phyloP scores from a whole-genome alignment of 2,888 invertebrate genomes.

The Tetanocera ferruginea region DNA sequence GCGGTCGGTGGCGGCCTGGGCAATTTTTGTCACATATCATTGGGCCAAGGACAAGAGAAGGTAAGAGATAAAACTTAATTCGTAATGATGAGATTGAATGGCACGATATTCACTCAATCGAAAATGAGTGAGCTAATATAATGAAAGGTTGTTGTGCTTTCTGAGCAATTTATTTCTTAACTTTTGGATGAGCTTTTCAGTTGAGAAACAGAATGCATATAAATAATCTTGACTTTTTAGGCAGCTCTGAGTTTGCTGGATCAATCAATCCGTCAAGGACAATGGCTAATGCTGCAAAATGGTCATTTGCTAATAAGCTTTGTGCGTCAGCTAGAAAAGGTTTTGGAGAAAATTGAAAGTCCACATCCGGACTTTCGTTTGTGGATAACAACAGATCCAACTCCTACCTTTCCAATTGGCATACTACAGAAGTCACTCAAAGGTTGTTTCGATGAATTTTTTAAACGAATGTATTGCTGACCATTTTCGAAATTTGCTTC shows the following conservation, averaged over 20 bases:
- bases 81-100: not conserved
- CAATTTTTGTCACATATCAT: slow-evolving; percentile 88
- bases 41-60: slow-evolving; percentile 94
- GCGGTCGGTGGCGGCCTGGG: slow-evolving; percentile 78
- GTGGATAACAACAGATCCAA: slow-evolving; percentile 94
- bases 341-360: slow-evolving; percentile 81
- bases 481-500: not conserved
- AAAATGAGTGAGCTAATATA: not conserved
- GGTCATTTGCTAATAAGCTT: slow-evolving; percentile 88
- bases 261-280: slow-evolving; percentile 80
- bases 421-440: slow-evolving; percentile 88
- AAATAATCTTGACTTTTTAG: slow-evolving; percentile 66
- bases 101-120: not conserved
- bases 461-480: not conserved
- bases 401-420: slow-evolving; percentile 88
- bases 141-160: no score
- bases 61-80: slow-evolving; percentile 69
- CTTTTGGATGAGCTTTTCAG: not conserved
- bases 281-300: slow-evolving; percentile 94
- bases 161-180: not conserved
- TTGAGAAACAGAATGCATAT: not conserved
- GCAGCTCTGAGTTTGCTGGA: slow-evolving; percentile 79
- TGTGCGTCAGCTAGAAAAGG: slow-evolving; percentile 85
- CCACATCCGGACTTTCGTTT: slow-evolving; percentile 92
- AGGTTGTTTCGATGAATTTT: slow-evolving; percentile 70